Evolutionary conservation across 1,140 invertebrate species (phyloP), one percentile per base, ranked within the genome.

Genomic region (Bombus haemorrhoidalis): DNA sequence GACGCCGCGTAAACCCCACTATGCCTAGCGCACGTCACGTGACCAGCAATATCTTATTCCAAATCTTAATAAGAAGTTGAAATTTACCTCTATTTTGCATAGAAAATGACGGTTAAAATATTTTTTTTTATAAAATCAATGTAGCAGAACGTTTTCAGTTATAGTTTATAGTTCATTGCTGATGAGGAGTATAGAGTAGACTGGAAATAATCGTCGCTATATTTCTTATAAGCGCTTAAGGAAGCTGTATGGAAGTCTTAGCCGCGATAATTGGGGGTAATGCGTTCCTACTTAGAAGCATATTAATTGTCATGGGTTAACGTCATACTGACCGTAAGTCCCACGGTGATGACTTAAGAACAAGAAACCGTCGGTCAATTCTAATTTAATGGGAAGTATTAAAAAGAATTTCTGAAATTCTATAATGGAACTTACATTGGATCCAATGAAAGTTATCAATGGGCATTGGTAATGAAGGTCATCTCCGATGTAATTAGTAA

Each of bases 271-370:
- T 84, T 84, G 75, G 47, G 22, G 37, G 47, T 62, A 84, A 78
- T 8, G 75, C 82, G 75, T 71, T 62, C 59, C 75, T 84, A 71
- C 75, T 78, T 66, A 32, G 75, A 84, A 59, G 75, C 82, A 41
- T 78, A 78, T 78, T 82, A 82, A 82, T 74, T 79, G 62, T 37
- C 64, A n/a, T n/a, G 71, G 57, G 64, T 84, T 43, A 71, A 78
- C 47, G 37, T 59, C 37, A 13, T 39, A 41, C 34, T 32, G 43
- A 25, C 34, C 13, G 18, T n/a, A n/a, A 68, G 37, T 82, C 72
- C 74, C 62, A 77, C 43, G 39, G 53, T 41, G 37, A 71, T 62
- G 75, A 79, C 75, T 57, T 59, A 28, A 78, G 73, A 71, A 47
- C 18, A 1, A 37, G 28, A 53, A 62, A 62, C n/a, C 39, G 41